Base-by-base conservation (phyloP, 2,797 vertebrate species). In the Eurystomus glaucurus region DNA sequence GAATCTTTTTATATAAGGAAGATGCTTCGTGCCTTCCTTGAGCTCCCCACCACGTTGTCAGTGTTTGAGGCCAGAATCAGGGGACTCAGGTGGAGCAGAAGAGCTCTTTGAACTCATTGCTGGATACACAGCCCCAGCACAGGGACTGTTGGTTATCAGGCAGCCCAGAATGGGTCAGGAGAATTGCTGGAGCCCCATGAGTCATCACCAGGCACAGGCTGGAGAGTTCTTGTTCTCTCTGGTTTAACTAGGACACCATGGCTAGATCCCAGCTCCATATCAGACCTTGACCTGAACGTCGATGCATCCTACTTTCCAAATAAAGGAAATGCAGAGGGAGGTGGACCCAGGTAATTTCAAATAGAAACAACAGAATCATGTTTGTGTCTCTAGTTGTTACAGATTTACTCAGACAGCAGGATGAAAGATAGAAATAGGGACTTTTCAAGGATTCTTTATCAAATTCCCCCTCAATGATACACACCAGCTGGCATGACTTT, bases 11-110 rank as follows among this genome's bases (percentile, higher is more conserved):
- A 1, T 21, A 1, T 14, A 50, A 69, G 23, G 61, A 61, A 76
- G 29, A 64, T 0, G 2, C 23, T 82, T 45, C 0, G 0, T 81
- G 39, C 25, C 9, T 82, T 69, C 62, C 25, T 11, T 7, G 31
- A 90, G 45, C 29, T 83, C 15, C 48, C 23, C n/a, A 1, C 14
- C 17, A 22, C 6, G 4, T 12, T 43, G 31, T 50, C 33, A 58
- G 50, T 39, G 80, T 75, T 45, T 66, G 51, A 28, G 48, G 52
- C 35, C 41, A 60, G 45, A 41, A 29, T 61, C 19, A 33, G 45
- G 28, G 23, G 13, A 46, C 35, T 52, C 23, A 9, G 5, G 41
- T 31, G 22, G 37, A 61, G 33, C 25, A 65, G 20, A 79, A 88
- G 14, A 78, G 13, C 16, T 68, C 41, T 52, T 41, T 4, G 16